These are phyloP conservation scores for Electrophaes corylata DNA, from an alignment of 2,888 invertebrate genomes.

Conservation along the genomic window DNA sequence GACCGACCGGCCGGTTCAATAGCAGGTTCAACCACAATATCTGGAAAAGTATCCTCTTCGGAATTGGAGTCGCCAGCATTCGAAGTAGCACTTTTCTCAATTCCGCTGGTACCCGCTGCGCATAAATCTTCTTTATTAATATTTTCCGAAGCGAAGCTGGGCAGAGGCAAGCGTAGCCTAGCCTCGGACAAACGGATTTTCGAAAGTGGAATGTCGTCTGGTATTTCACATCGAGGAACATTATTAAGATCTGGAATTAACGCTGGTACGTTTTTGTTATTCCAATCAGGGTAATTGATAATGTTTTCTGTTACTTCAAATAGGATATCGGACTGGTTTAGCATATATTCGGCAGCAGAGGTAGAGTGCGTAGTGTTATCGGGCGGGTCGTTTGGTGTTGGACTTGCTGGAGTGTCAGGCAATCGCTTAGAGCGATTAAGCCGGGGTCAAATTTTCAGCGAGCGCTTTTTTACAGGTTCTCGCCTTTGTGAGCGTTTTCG, in stretches of 20 bases:
- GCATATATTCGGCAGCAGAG: neutral
- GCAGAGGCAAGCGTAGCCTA: neutral
- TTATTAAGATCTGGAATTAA: neutral
- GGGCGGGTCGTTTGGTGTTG: neutral
- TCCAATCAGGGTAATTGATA: neutral
- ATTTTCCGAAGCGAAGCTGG: neutral
- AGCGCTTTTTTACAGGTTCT: conserved; percentile 15
- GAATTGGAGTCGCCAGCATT: neutral
- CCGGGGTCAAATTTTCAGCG: conserved; percentile 41
- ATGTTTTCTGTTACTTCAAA: neutral
- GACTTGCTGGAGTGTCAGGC: neutral
- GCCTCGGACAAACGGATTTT: conserved; percentile 1
- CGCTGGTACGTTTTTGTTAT: neutral
- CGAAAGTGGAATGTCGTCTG: conserved; percentile 19
- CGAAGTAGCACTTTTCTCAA: neutral
- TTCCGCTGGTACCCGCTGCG: conserved; percentile 14
- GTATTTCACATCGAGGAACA: conserved; percentile 5
- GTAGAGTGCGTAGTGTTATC: neutral
- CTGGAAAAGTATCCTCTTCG: neutral
- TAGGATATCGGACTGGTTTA: neutral
- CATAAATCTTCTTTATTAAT: conserved; percentile 10
- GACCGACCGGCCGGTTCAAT: neutral
- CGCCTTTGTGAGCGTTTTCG: conserved; percentile 52
- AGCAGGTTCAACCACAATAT: neutral
- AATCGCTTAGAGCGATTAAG: conserved; percentile 15